phyloP scores from a whole-genome alignment of 2,888 invertebrate species.

The Megalurothrips usitatus region DNA sequence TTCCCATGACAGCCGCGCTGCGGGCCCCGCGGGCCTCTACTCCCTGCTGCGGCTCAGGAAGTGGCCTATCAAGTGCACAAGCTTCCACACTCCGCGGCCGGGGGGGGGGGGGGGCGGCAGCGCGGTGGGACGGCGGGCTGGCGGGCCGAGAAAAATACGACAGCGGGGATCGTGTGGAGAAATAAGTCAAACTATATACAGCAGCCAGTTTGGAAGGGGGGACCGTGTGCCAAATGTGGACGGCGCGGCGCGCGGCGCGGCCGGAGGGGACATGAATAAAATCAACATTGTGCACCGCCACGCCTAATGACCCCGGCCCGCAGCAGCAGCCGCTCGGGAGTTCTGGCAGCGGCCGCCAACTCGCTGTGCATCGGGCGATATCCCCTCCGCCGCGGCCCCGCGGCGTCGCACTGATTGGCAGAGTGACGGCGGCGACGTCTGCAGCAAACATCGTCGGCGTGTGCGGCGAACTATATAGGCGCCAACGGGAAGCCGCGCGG shows the following conservation, averaged over 20 bases:
- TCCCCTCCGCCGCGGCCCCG: too few species aligned
- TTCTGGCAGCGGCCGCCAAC: background rate
- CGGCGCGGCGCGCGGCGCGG: background rate
- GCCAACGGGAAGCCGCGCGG: too few species aligned
- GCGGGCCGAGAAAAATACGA: background rate
- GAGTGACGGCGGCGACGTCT: too few species aligned
- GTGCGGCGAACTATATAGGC: too few species aligned
- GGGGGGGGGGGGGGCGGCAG: background rate
- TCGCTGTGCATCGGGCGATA: too few species aligned
- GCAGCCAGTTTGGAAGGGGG: too few species aligned
- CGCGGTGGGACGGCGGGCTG: background rate
- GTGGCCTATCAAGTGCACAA: slow-evolving; percentile 24
- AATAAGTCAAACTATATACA: background rate
- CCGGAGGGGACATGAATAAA: background rate
- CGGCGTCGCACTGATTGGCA: too few species aligned
- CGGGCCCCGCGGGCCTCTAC: background rate
- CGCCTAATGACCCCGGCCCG: background rate
- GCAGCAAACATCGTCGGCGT: too few species aligned
- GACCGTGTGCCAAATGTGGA: background rate
- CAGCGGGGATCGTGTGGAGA: background rate
- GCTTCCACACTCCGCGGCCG: background rate
- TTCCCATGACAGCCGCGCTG: slow-evolving; percentile 15
- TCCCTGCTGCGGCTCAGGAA: background rate
- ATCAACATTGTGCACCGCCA: background rate
- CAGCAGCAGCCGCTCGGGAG: background rate